Percentiles rank a stretch among this genome's conserved stretches.
phyloP scores from a whole-genome alignment of 2,888 invertebrate species.

The Lithophane semibrunnea region DNA sequence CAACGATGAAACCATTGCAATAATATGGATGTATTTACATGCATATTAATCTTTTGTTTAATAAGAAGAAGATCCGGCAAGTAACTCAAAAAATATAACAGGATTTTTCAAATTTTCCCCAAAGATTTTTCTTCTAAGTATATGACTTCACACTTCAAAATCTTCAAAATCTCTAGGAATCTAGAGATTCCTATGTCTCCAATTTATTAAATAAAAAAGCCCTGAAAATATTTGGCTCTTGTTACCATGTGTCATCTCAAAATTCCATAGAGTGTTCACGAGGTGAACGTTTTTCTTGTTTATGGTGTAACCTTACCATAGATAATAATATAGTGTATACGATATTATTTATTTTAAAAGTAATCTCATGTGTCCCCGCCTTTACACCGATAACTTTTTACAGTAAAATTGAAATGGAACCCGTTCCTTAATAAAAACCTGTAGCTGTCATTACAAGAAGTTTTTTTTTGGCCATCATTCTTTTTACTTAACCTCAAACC shows the following conservation, averaged over 20 bases:
- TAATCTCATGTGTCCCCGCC: slow-evolving; percentile 24
- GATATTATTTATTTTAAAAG: slow-evolving; percentile 1
- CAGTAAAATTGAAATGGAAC: slow-evolving; percentile 56
- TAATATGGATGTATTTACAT: neutral
- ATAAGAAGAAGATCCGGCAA: neutral
- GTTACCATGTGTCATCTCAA: too few species aligned
- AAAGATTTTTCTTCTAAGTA: neutral
- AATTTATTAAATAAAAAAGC: too few species aligned
- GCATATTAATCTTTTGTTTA: neutral
- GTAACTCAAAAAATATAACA: neutral
- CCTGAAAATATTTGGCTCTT: too few species aligned
- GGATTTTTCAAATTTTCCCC: neutral
- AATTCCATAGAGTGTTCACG: too few species aligned
- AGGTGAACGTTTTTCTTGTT: too few species aligned
- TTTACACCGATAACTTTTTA: slow-evolving; percentile 49
- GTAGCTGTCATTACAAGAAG: slow-evolving; percentile 43
- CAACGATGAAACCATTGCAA: neutral
- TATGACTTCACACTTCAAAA: neutral
- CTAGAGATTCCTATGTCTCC: too few species aligned
- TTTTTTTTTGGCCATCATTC: slow-evolving; percentile 50
- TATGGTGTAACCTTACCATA: too few species aligned
- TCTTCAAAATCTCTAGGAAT: too few species aligned
- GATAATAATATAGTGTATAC: too few species aligned
- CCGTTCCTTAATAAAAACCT: slow-evolving; percentile 58
- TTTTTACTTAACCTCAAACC: slow-evolving; percentile 20